phyloP scores from a whole-genome alignment of 2,888 invertebrate genomes.

The Trachelus iudaicus region DNA sequence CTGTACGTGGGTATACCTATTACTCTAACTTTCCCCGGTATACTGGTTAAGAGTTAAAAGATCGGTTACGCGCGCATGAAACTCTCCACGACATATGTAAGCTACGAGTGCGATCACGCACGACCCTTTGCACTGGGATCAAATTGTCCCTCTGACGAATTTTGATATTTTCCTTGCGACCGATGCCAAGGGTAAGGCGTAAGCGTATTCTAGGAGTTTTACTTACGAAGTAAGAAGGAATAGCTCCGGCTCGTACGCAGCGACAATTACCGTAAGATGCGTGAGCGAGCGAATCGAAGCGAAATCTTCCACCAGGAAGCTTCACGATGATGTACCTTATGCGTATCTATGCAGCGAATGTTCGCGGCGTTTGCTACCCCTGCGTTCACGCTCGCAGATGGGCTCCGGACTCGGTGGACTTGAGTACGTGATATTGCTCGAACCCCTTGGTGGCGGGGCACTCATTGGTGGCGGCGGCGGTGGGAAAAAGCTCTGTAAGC shows the following conservation, averaged over 20 bases:
- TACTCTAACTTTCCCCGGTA: background rate
- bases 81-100: background rate
- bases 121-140: background rate
- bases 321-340: conserved; percentile 41
- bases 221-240: background rate
- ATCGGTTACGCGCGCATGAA: background rate
- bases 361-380: conserved; percentile 62
- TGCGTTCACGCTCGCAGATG: conserved; percentile 58
- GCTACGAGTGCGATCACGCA: background rate
- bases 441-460: conserved; percentile 58
- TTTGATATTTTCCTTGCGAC: background rate
- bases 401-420: conserved; percentile 64
- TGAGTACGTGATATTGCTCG: conserved; percentile 62
- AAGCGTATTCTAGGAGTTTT: background rate
- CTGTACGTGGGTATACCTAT: background rate
- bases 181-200: background rate
- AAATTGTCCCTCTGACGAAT: background rate
- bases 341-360: conserved; percentile 63
- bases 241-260: background rate
- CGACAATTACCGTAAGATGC: background rate
- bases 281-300: background rate
- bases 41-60: background rate
- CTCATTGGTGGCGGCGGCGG: conserved; percentile 63
- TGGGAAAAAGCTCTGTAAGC: conserved; percentile 65
- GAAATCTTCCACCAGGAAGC: background rate